Evolutionary conservation across 2,888 invertebrate genomes (phyloP).

Genomic region (Drosophila greeni): DNA sequence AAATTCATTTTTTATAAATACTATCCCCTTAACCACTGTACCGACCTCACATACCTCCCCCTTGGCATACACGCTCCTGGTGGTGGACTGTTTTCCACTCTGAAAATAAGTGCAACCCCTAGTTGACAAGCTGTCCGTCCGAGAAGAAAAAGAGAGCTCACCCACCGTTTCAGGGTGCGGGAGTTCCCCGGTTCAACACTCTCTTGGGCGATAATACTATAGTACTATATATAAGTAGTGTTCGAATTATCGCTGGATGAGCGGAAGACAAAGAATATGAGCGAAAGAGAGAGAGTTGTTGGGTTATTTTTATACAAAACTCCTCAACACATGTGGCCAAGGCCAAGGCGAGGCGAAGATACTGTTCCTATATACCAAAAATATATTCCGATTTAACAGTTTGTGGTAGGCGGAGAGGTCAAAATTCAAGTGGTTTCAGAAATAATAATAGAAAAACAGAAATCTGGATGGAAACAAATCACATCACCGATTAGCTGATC

Average conservation of each 20-base stretch:
- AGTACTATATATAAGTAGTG: not conserved
- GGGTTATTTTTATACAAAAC: slow-evolving; percentile 24
- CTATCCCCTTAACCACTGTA: slow-evolving; percentile 2
- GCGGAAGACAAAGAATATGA: slow-evolving; percentile 1
- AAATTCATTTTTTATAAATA: no score
- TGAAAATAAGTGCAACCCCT: slow-evolving; percentile 43
- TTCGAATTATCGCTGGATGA: slow-evolving; percentile 16
- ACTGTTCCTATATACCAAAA: not conserved
- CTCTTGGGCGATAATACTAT: slow-evolving; percentile 16
- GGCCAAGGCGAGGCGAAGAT: slow-evolving; percentile 24
- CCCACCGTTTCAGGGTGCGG: slow-evolving; percentile 13
- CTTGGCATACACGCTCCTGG: slow-evolving; percentile 10
- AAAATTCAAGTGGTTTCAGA: slow-evolving; percentile 15
- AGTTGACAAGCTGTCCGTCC: slow-evolving; percentile 25
- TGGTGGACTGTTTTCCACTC: slow-evolving; percentile 18
- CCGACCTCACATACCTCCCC: slow-evolving; percentile 14
- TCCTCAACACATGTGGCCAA: slow-evolving; percentile 30
- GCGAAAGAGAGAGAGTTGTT: slow-evolving; percentile 7
- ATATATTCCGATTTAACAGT: not conserved
- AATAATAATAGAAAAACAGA: slow-evolving; percentile 7
- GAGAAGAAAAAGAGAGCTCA: slow-evolving; percentile 19
- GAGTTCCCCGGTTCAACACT: slow-evolving; percentile 9
- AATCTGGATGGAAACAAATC: slow-evolving; percentile 31
- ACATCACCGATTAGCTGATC: slow-evolving; percentile 10
- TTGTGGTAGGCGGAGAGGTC: not conserved